phyloP scores from a whole-genome alignment of 1,140 invertebrate species.

The Dendrolimus punctatus region DNA sequence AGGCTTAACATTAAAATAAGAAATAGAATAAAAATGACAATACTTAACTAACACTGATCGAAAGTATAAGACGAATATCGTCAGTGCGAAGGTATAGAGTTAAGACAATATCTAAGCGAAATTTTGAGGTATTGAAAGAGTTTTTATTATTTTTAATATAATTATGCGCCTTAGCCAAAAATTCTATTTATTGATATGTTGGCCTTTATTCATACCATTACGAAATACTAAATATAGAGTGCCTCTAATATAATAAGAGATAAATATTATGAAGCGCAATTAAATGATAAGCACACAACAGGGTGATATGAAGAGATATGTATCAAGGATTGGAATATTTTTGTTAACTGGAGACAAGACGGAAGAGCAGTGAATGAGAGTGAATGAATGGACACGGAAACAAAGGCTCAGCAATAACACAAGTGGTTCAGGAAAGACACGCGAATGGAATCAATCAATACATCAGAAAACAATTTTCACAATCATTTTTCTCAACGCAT shows the following conservation, averaged over 20 bases:
- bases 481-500: conserved; percentile 54
- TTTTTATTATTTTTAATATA: conserved; percentile 14
- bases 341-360: conserved; percentile 15
- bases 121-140: conserved; percentile 21
- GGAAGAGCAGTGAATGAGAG: conserved; percentile 21
- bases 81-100: conserved; percentile 13
- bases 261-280: conserved; percentile 46
- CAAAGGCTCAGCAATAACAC: conserved; percentile 10
- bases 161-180: conserved; percentile 46
- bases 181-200: conserved; percentile 55
- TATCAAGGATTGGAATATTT: conserved; percentile 1
- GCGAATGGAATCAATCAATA: conserved; percentile 20
- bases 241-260: conserved; percentile 42
- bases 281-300: conserved; percentile 36
- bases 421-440: conserved; percentile 11
- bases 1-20: conserved; percentile 64
- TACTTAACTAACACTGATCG: conserved; percentile 18
- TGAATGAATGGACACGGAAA: neutral
- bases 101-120: conserved; percentile 19
- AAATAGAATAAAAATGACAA: conserved; percentile 40
- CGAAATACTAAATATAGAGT: conserved; percentile 32
- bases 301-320: conserved; percentile 55
- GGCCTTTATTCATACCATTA: conserved; percentile 41
- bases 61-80: conserved; percentile 19
- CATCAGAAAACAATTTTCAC: conserved; percentile 54